Evolutionary conservation across 1,140 invertebrate species (phyloP).

Genomic region (Dysdera silvatica): DNA sequence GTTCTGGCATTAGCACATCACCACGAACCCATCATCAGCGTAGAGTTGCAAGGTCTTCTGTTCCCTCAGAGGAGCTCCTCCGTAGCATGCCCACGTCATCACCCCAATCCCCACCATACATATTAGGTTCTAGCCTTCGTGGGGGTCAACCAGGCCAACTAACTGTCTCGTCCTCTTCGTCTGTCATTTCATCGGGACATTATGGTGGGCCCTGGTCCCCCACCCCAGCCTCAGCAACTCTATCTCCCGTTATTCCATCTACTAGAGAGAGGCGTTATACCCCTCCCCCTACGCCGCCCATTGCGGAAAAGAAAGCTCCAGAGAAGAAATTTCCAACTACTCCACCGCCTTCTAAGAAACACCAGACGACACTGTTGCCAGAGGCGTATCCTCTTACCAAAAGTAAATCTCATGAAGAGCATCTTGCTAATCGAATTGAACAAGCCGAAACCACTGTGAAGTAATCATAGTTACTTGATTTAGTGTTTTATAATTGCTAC

Average conservation of each 20-base stretch:
- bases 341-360: conserved; percentile 65
- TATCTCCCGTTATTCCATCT: conserved; percentile 33
- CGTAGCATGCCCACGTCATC: conserved; percentile 33
- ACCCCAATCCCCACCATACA: conserved; percentile 34
- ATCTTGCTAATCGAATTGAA: conserved; percentile 58
- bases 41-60: conserved; percentile 49
- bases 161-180: conserved; percentile 31
- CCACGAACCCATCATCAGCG: conserved; percentile 50
- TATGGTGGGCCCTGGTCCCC: conserved; percentile 36
- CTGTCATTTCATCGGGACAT: conserved; percentile 24
- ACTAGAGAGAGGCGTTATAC: conserved; percentile 42
- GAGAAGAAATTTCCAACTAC: conserved; percentile 62
- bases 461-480: conserved; percentile 25
- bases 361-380: conserved; percentile 52
- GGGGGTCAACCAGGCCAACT: conserved; percentile 29
- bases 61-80: conserved; percentile 55
- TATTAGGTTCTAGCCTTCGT: conserved; percentile 29
- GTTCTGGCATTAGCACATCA: conserved; percentile 48
- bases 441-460: conserved; percentile 44
- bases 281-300: conserved; percentile 57
- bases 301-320: conserved; percentile 37
- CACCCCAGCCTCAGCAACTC: conserved; percentile 32
- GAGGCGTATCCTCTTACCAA: conserved; percentile 65
- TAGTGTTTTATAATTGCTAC: neutral
- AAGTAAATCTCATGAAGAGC: conserved; percentile 85